These are phyloP conservation scores for Alentia gelatinosa DNA, from an alignment of 2,888 invertebrate genomes.

Conservation along the genomic window DNA sequence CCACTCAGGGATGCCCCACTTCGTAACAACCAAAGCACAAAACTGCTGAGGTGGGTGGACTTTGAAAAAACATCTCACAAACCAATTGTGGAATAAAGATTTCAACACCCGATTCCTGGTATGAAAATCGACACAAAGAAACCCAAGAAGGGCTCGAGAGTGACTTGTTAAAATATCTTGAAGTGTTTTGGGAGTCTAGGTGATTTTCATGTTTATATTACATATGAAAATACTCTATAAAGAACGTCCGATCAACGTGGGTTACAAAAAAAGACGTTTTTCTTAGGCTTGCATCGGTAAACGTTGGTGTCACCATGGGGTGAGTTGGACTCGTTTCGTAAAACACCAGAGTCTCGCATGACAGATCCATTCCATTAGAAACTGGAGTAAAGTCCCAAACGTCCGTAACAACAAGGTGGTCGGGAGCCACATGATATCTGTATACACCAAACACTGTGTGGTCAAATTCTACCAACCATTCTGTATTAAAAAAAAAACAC, in stretches of 20 bases:
- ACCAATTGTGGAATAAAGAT: not conserved
- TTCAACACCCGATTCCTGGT: not conserved
- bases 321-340: not conserved
- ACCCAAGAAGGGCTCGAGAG: not conserved
- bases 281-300: not conserved
- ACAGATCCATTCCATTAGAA: not conserved
- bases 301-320: not conserved
- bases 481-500: not conserved
- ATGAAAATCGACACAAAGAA: not conserved
- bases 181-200: not conserved
- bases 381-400: not conserved
- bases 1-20: not conserved
- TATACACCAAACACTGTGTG: not conserved
- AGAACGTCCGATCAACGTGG: not conserved
- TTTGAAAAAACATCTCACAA: not conserved
- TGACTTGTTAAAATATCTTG: not conserved
- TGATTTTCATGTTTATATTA: too few relatives aligned
- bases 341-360: not conserved
- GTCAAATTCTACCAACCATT: not conserved
- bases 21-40: not conserved
- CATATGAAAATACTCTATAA: conserved; percentile 15
- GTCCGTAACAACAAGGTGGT: not conserved
- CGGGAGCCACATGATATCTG: not conserved
- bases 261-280: not conserved
- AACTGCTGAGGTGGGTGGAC: not conserved